Base-by-base conservation (phyloP, 2,797 vertebrate genomes). In the Cetoscarus ocellatus region DNA sequence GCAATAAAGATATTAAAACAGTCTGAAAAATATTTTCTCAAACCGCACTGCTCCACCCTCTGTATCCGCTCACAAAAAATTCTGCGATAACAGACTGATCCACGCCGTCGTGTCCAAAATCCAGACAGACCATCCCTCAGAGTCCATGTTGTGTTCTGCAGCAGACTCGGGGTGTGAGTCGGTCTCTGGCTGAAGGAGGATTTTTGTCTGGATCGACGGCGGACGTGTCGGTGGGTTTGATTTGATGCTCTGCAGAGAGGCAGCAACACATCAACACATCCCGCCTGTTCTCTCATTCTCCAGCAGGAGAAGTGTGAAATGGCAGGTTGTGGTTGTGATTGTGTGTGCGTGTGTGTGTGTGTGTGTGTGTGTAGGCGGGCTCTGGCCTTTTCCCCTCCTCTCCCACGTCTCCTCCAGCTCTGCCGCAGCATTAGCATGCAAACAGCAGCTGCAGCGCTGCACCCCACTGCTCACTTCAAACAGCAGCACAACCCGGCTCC, bases 341-440 rank as follows among this genome's bases (percentile, higher is more conserved):
- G n/a, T n/a, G n/a, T 55, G 63, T 70, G 75, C 67, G 78, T 75
- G 74, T 83, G 79, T 87, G 90, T 81, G 85, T 81, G 86, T 86
- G 77, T 74, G 84, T 86, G 86, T 78, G 75, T 90, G 91, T 75
- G 92, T 84, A 80, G 93, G 93, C 49, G 85, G 84, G 80, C 74
- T 89, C 85, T 92, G 91, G 93, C 93, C 93, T 93, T 92, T 94
- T 91, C 87, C 87, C 91, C 90, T 91, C 86, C 78, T 87, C 94
- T 95, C 93, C 93, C 92, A 95, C 93, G 81, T 93, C 50, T 51
- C 88, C 80, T 90, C 87, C 87, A 90, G 86, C 88, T 83, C 90
- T 91, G 90, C 89, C 77, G 75, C 84, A 83, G 89, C 91, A 95
- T 95, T 94, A 94, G 82, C 91, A 95, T 94, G 90, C 90, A 91